Conservation (phyloP, 2,113 vertebrate genomes). For the Opisthocomus hoazin region DNA sequence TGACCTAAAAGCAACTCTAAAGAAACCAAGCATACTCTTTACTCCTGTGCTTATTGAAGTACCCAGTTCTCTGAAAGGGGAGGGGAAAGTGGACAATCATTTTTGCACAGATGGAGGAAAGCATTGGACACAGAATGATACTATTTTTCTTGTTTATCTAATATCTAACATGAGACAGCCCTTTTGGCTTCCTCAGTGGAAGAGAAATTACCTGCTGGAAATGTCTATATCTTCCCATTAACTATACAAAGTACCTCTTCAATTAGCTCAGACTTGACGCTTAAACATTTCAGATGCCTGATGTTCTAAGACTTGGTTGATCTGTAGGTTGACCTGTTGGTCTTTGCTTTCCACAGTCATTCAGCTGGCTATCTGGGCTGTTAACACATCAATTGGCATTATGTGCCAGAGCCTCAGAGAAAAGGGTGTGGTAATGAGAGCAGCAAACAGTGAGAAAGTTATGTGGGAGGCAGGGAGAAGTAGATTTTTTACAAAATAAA, state of each 20-base stretch:
- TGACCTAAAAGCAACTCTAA: not conserved
- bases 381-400: not conserved
- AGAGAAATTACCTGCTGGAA: not conserved
- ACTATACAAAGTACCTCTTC: not conserved
- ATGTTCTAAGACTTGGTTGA: not conserved
- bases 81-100: not conserved
- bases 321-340: not conserved
- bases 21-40: not conserved
- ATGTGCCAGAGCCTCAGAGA: not conserved
- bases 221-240: not conserved
- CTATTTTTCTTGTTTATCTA: slow-evolving; percentile 1
- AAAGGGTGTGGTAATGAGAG: not conserved
- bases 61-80: not conserved
- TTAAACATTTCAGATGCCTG: not conserved
- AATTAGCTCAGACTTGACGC: not conserved
- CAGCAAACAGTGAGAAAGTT: not conserved
- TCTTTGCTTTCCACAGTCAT: not conserved
- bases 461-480: not conserved
- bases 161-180: not conserved
- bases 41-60: not conserved
- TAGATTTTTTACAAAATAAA: not conserved
- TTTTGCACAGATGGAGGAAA: not conserved
- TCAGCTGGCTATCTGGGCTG: not conserved
- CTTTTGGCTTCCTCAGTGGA: not conserved
- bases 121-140: not conserved